Conservation (phyloP, 2,797 vertebrate genomes). For the Lagothrix lagotricha region DNA sequence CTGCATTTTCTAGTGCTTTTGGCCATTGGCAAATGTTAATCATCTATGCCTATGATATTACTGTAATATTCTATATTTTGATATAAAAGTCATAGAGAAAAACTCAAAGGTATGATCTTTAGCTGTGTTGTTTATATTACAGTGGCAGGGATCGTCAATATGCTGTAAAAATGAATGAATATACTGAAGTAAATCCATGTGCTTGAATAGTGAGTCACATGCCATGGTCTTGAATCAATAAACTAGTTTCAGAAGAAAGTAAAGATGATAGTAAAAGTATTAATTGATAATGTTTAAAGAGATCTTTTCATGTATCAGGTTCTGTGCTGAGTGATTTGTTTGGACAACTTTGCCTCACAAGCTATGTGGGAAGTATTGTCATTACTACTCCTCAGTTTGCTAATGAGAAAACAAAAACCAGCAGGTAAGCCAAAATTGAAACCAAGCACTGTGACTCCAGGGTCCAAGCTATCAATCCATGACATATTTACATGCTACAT, state of each 20-base stretch:
- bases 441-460: neutral
- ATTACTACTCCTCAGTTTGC: neutral
- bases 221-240: neutral
- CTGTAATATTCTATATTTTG: neutral
- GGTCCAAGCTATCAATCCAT: neutral
- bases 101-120: neutral
- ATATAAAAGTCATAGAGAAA: neutral
- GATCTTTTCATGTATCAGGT: fast-evolving
- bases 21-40: neutral
- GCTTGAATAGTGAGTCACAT: neutral
- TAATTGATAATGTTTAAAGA: neutral
- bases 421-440: neutral
- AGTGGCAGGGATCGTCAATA: fast-evolving
- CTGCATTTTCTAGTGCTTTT: neutral
- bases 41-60: neutral
- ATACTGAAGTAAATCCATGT: neutral
- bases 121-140: neutral
- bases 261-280: neutral
- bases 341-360: neutral
- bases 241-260: neutral
- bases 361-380: neutral
- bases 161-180: neutral
- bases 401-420: neutral
- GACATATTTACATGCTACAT: neutral
- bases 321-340: neutral